Evolutionary conservation across 1,140 invertebrate genomes (phyloP).

Genomic region (Leptinotarsa defecta): DNA sequence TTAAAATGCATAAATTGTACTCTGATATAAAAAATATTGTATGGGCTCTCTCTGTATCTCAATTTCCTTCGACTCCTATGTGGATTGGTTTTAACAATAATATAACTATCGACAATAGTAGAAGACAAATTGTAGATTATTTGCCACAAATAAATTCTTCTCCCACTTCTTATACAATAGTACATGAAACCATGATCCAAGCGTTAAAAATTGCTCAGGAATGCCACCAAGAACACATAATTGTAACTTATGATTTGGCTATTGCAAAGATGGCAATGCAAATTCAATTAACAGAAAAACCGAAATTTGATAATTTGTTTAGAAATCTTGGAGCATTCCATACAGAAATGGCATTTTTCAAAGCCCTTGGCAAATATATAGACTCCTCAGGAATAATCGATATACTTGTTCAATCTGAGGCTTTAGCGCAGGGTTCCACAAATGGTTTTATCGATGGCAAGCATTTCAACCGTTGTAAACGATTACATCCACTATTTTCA

Average conservation of each 20-base stretch:
- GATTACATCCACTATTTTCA: slow-evolving; percentile 46
- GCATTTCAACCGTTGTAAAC: slow-evolving; percentile 55
- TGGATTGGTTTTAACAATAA: slow-evolving; percentile 1
- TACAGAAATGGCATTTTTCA: slow-evolving; percentile 53
- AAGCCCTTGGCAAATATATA: slow-evolving; percentile 52
- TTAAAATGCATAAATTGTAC: background rate
- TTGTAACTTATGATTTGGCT: background rate
- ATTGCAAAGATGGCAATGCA: background rate
- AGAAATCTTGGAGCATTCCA: slow-evolving; percentile 54
- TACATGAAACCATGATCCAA: background rate
- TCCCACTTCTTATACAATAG: background rate
- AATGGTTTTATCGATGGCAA: slow-evolving; percentile 50
- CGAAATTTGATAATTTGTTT: slow-evolving; percentile 36
- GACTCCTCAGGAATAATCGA: slow-evolving; percentile 47
- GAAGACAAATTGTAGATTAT: background rate
- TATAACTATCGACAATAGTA: background rate
- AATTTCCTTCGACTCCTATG: background rate
- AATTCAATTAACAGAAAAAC: background rate
- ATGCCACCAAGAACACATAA: background rate
- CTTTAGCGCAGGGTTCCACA: slow-evolving; percentile 50
- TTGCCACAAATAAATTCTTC: slow-evolving; percentile 11
- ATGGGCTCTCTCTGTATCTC: background rate
- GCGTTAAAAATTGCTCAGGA: background rate
- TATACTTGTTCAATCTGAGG: slow-evolving; percentile 49
- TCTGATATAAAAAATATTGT: background rate